Evolutionary conservation across 2,113 vertebrate genomes (phyloP).

Genomic region (Microcebus ravelobensis): DNA sequence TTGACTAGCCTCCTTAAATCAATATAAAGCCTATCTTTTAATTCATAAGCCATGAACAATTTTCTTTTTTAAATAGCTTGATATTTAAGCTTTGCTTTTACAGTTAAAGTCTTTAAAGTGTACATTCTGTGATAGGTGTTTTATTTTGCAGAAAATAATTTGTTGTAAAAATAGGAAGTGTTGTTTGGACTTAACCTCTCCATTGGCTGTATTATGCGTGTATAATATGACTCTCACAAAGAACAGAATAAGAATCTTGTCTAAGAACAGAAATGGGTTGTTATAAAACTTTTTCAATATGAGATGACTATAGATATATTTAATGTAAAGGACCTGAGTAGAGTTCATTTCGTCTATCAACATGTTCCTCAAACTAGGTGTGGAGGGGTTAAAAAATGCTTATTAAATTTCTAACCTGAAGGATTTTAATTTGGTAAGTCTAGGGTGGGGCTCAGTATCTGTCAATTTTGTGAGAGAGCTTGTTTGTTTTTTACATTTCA

Average conservation of each 20-base stretch:
- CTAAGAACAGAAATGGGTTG: neutral
- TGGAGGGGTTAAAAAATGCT: slow-evolving; percentile 13
- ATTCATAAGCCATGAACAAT: slow-evolving; percentile 7
- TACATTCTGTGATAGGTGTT: neutral
- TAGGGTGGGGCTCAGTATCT: neutral
- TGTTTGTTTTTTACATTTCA: neutral
- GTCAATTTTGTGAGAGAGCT: neutral
- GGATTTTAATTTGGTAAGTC: neutral
- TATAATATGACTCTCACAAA: neutral
- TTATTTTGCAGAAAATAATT: slow-evolving; percentile 49
- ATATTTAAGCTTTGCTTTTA: slow-evolving; percentile 43
- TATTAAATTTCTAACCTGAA: neutral
- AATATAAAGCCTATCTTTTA: slow-evolving; percentile 17
- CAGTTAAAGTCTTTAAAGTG: slow-evolving; percentile 28
- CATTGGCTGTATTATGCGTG: neutral
- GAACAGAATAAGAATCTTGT: slow-evolving; percentile 1
- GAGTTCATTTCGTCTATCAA: neutral
- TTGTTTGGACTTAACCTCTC: slow-evolving; percentile 12
- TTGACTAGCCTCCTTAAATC: slow-evolving; percentile 17
- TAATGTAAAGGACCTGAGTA: neutral
- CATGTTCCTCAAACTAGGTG: neutral
- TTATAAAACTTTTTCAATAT: neutral
- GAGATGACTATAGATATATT: neutral
- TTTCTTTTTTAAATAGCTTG: slow-evolving; percentile 29
- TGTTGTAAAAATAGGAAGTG: neutral